Percentiles rank a stretch among this genome's conserved stretches.
These are phyloP conservation scores for Triplophysa yarkandensis DNA, from an alignment of 2,797 vertebrate species.

Conservation along the genomic window DNA sequence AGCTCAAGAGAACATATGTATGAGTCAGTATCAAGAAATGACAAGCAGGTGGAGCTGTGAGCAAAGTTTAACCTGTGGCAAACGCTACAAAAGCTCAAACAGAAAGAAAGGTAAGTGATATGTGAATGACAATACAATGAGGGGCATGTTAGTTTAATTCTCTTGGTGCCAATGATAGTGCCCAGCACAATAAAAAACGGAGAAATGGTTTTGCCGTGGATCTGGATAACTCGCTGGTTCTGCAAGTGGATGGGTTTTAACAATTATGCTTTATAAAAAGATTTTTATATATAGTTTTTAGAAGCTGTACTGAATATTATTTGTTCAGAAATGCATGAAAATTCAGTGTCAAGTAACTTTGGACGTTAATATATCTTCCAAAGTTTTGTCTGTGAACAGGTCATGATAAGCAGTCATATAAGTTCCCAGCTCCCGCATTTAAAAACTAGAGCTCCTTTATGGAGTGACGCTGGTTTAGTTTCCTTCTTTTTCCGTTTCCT, in stretches of 20 bases:
- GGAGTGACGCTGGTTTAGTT: neutral
- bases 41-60: constrained; percentile 86
- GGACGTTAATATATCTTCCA: neutral
- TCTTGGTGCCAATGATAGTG: neutral
- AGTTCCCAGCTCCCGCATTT: no score
- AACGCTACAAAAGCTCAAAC: constrained; percentile 55
- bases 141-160: neutral
- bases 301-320: no score
- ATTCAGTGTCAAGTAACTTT: no score
- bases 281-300: no score
- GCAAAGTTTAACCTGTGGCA: constrained; percentile 74
- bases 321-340: no score
- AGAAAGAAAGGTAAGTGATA: constrained; percentile 55
- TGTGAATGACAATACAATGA: constrained; percentile 29
- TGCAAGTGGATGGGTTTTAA: no score
- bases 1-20: constrained; percentile 37
- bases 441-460: neutral
- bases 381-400: neutral
- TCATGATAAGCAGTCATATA: no score
- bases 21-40: constrained; percentile 73
- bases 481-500: neutral
- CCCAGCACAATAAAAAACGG: neutral
- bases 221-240: neutral
- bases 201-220: neutral
- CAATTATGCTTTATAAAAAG: no score